Evolutionary conservation across 2,888 invertebrate genomes (phyloP), one percentile per base, ranked within the genome.

Genomic region (Serrognathus titanus): DNA sequence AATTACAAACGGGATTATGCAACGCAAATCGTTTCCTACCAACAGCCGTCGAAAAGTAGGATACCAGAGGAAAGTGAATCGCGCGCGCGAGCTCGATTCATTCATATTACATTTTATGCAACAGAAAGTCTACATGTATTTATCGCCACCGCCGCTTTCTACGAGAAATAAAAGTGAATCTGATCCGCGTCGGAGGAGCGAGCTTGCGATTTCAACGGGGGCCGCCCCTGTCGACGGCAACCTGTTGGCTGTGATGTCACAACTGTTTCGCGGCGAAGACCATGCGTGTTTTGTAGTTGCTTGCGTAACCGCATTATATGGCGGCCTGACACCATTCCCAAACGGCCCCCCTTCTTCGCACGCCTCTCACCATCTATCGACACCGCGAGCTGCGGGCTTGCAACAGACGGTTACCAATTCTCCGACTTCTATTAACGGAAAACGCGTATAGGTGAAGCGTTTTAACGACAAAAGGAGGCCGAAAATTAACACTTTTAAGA

Each of bases 291-390:
- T 63, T 55, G 53, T 52, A 59, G 55, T 55, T 54, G 48, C 48
- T 65, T 65, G 60, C 66, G 64, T 65, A 65, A 66, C 59, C 56
- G 58, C 62, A 59, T 63, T 65, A 59, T 63, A 66, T 61, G 64
- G 66, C 62, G 66, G 59, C 53, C 65, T 67, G 67, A 67, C 67
- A 67, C 67, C 67, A 66, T 65, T 66, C 66, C 61, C 66, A 65
- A 64, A 62, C 62, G 58, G 58, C 57, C 64, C 63, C 56, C 46
- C 40, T 41, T 40, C 51, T 48, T 53, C 58, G 57, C 59, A 9
- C 49, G 31, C n/a, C 58, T 16, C 45, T 9, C 41, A 43, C 48
- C 45, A 38, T 38, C 35, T 40, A 37, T 31, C 53, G 35, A 20
- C 36, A 13, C 50, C 51, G 43, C 36, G 48, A 45, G 55, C 51